phyloP scores from a whole-genome alignment of 2,888 invertebrate genomes.

The Masnerella sp. region DNA sequence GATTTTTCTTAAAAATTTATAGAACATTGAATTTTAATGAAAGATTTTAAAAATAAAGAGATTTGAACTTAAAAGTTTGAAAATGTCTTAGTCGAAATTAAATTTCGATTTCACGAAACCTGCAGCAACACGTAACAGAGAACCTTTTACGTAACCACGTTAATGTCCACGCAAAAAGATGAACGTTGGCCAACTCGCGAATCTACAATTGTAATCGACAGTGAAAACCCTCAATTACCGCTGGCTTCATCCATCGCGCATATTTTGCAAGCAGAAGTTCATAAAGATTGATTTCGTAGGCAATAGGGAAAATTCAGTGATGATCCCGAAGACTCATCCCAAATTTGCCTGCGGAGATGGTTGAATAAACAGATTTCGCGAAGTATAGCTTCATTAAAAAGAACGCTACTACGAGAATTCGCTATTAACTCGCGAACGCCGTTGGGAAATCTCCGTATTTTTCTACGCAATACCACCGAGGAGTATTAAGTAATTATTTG shows the following conservation, averaged over 20 bases:
- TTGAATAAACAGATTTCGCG: neutral
- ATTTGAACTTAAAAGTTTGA: no score
- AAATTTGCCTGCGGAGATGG: neutral
- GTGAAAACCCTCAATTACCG: constrained; percentile 38
- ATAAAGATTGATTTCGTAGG: constrained; percentile 18
- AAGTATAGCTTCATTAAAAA: neutral
- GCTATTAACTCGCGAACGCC: no score
- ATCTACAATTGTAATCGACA: constrained; percentile 43
- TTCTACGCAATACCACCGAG: no score
- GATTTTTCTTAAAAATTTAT: no score
- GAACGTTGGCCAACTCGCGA: constrained; percentile 30
- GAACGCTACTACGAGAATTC: no score
- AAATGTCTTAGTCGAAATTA: constrained; percentile 66
- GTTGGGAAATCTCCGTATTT: no score
- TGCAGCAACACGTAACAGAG: constrained; percentile 51
- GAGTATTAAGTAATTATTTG: no score
- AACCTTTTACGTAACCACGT: constrained; percentile 57
- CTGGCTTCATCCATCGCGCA: neutral
- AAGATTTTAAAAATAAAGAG: no score
- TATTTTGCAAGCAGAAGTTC: constrained; percentile 18
- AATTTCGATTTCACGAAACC: constrained; percentile 61
- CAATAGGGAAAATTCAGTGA: neutral
- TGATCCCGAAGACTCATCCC: neutral
- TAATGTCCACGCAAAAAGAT: constrained; percentile 32
- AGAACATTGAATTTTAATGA: no score